These are phyloP conservation scores for Muscicapa comitata DNA, from an alignment of 2,797 vertebrate species.

Conservation along the genomic window DNA sequence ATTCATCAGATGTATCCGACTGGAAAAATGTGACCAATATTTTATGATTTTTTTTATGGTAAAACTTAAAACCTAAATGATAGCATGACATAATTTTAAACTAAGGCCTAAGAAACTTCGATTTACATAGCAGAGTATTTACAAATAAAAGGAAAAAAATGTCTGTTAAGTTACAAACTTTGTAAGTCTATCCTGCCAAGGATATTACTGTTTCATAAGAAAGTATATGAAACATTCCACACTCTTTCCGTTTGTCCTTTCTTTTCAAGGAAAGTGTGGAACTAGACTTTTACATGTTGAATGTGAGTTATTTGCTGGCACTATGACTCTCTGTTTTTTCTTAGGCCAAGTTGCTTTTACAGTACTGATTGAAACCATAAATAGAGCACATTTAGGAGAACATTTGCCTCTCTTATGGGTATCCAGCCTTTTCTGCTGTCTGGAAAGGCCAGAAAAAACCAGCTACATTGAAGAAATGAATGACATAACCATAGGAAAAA, in stretches of 20 bases:
- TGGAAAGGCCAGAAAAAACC: background rate
- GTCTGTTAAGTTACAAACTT: background rate
- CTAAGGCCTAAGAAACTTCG: background rate
- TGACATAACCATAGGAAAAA: background rate
- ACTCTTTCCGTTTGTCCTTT: background rate
- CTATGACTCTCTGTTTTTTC: background rate
- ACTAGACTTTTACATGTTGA: background rate
- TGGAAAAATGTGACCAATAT: background rate
- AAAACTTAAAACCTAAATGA: background rate
- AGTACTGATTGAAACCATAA: background rate
- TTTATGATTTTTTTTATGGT: background rate
- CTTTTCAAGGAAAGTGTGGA: background rate
- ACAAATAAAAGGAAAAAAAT: background rate
- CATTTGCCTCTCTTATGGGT: background rate
- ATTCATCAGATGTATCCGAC: accelerated
- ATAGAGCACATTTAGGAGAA: background rate
- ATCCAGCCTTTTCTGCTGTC: background rate
- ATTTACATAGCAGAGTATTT: background rate
- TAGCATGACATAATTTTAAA: background rate
- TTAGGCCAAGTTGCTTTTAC: background rate
- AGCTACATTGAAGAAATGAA: background rate
- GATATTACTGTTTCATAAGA: background rate
- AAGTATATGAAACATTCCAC: background rate
- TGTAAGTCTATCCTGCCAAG: background rate
- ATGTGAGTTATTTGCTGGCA: background rate